Evolutionary conservation across 2,888 invertebrate species (phyloP).

Genomic region (Pediacus dermestoides): DNA sequence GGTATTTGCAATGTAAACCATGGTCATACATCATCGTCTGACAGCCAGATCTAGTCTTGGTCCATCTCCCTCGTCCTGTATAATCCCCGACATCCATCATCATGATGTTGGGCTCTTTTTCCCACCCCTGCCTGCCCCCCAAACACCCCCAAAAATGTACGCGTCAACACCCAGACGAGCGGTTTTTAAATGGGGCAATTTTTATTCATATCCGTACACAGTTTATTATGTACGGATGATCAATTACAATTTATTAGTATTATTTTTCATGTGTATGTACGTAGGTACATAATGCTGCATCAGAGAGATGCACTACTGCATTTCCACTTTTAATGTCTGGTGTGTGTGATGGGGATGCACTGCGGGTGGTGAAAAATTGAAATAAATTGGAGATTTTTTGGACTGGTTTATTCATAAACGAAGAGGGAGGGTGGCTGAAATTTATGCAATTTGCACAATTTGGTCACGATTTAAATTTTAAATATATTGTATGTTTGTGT

Average conservation of each 20-base stretch:
- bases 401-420: too few relatives aligned
- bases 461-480: too few relatives aligned
- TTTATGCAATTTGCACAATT: too few relatives aligned
- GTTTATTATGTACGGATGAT: slow-evolving; percentile 35
- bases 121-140: slow-evolving; percentile 16
- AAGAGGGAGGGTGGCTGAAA: too few relatives aligned
- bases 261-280: too few relatives aligned
- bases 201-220: slow-evolving; percentile 33
- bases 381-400: too few relatives aligned
- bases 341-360: too few relatives aligned
- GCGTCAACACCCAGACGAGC: slow-evolving; percentile 26
- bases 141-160: not conserved
- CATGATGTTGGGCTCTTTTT: slow-evolving; percentile 30
- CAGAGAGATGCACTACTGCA: too few relatives aligned
- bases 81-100: slow-evolving; percentile 45
- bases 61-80: slow-evolving; percentile 41
- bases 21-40: slow-evolving; percentile 43
- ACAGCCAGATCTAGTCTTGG: slow-evolving; percentile 46
- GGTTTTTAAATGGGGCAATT: slow-evolving; percentile 31
- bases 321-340: too few relatives aligned
- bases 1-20: slow-evolving; percentile 40
- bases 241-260: slow-evolving; percentile 31
- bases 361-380: too few relatives aligned
- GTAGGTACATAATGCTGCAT: too few relatives aligned
- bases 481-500: too few relatives aligned